These are phyloP conservation scores for Rhinopithecus roxellana DNA, from an alignment of 2,113 vertebrate genomes.

Conservation along the genomic window DNA sequence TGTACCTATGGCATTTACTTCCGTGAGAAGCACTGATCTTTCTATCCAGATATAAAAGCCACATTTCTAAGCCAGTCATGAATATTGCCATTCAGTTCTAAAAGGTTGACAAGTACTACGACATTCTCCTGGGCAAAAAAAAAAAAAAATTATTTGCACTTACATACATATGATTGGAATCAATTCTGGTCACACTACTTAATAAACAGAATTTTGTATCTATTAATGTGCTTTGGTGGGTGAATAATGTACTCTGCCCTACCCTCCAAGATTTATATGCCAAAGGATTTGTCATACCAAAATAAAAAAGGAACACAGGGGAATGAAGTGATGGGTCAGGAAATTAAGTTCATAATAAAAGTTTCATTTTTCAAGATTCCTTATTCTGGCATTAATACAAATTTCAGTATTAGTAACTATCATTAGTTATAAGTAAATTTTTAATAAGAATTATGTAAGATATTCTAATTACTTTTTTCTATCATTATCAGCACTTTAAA, in stretches of 20 bases:
- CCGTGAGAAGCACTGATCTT: background rate
- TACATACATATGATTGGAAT: background rate
- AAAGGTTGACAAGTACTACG: background rate
- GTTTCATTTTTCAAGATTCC: slow-evolving; percentile 21
- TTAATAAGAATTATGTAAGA: slow-evolving; percentile 30
- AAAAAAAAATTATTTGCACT: background rate
- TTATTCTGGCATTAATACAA: slow-evolving; percentile 13
- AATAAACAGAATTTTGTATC: background rate
- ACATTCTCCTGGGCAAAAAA: background rate
- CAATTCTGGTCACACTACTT: background rate
- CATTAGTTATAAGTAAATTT: slow-evolving; percentile 17
- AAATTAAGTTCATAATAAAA: slow-evolving; percentile 58
- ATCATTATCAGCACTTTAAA: slow-evolving; percentile 21
- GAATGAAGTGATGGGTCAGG: background rate
- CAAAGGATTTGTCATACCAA: background rate
- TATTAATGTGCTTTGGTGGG: background rate
- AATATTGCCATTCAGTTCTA: background rate
- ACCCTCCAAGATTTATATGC: background rate
- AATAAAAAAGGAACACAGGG: background rate
- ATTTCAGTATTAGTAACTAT: background rate
- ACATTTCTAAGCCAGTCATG: background rate
- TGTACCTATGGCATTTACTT: background rate
- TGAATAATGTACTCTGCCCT: slow-evolving; percentile 6
- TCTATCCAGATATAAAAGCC: background rate
- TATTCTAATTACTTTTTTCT: background rate